Base-by-base conservation (phyloP, 2,797 vertebrate genomes). In the Ceryle rudis region DNA sequence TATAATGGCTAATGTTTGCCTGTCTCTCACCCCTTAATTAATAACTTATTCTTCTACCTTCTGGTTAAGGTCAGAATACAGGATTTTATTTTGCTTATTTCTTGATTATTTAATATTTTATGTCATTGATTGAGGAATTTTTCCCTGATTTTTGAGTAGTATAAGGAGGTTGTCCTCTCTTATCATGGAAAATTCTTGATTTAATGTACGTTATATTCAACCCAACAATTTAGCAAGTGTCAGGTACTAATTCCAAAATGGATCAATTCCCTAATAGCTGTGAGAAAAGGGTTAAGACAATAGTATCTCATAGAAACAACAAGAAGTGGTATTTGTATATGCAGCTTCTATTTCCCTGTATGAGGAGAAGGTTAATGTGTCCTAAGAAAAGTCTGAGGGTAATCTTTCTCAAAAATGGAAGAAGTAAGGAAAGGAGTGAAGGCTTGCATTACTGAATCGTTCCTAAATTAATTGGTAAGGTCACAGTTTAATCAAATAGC, bases 201-300 rank as follows among this genome's bases (percentile, higher is more conserved):
- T 75, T 72, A 33, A 1, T 21, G 2, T 26, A 21, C 28, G 14
- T 5, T 70, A 71, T 80, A 41, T 29, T 22, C 19, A 71, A 51
- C 2, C 4, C 4, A 37, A n/a, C 3, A 54, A 65, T 61, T 58
- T 35, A 70, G 8, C 6, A 85, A 65, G 4, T 0, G 1, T 41
- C 12, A 78, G 12, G 1, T 61, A n/a, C 17, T 85, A 62, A 85
- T 85, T 87, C 23, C 4, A 82, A 58, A 70, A 29, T 33, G 3
- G 13, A 86, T 1, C 1, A 61, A 23, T 75, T 74, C 49, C 44
- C 25, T 65, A 47, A 31, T 5, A 71, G 8, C 33, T n/a, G 6
- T 75, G 11, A 82, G 22, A 37, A 79, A 69, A 61, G 1, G 3
- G 0, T 10, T 72, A 23, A 71, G 51, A 67, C 4, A 62, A 39